Conservation (phyloP, 2,797 vertebrate species). For the Myotis daubentonii region DNA sequence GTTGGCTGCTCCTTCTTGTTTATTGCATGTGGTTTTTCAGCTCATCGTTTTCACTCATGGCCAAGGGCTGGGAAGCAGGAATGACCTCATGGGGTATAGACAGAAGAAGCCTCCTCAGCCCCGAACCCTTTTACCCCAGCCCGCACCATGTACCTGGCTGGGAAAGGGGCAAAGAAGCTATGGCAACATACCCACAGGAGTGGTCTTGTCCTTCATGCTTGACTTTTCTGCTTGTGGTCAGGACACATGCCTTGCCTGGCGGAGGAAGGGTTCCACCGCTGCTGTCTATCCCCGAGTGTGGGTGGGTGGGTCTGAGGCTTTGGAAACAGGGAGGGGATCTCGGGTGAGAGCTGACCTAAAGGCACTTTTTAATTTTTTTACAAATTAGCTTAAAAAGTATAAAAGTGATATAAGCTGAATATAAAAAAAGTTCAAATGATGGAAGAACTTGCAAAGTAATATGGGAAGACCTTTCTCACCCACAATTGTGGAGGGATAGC, state of each 20-base stretch:
- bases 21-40: constrained; percentile 57
- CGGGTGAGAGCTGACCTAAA: neutral
- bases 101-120: neutral
- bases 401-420: neutral
- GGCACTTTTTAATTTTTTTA: neutral
- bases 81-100: neutral
- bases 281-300: neutral
- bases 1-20: constrained; percentile 57
- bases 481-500: neutral
- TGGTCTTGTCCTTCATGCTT: neutral
- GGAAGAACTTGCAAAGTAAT: neutral
- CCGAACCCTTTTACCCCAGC: neutral
- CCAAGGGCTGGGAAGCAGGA: constrained; percentile 43
- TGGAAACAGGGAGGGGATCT: neutral
- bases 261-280: neutral
- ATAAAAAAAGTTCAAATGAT: neutral
- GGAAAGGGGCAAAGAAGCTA: neutral
- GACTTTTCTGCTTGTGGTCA: neutral
- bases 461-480: neutral
- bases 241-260: neutral
- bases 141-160: neutral
- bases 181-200: neutral
- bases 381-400: neutral
- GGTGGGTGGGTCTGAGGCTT: neutral
- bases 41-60: neutral